Evolutionary conservation across 1,140 invertebrate species (phyloP), one percentile per base, ranked within the genome.

Genomic region (Musca domestica): DNA sequence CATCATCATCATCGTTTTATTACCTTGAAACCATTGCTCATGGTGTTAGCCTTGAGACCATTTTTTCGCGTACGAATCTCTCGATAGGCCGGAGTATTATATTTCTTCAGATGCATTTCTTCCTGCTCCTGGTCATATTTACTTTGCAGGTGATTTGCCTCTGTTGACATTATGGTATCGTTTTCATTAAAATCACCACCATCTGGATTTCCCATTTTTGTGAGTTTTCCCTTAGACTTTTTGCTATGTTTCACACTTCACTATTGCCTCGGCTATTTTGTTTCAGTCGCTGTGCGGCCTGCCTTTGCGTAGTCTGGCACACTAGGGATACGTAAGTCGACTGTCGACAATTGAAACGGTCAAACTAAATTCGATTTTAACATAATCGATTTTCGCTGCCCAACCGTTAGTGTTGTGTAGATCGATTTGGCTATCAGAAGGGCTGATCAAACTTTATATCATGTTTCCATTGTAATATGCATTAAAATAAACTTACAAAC

Each of bases 51-150:
- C 56, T 74, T 75, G 63, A 70, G 56, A 23, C 69, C 69, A 69
- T 73, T 75, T 63, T 74, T 73, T 61, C 73, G 69, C 64, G 77
- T 76, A 58, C 77, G 77, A 27, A 79, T 76, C 68, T 79, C 77
- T 22, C 71, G 76, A 51, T 78, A 78, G 2, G 73, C 72, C 49
- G 75, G 77, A n/a, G 75, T 72, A 56, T 73, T 74, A 49, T 76
- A 79, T 47, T 77, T 79, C 0, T 71, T 66, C 7, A 70, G 49
- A 52, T 71, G 70, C 19, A 69, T 27, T 23, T 72, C 54, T 67
- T 73, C 70, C 19, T 69, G 52, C 19, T 71, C 71, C 49, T 56
- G n/a, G 5, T 65, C 58, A 34, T 51, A 48, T 41, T 56, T 41
- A 27, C 22, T 66, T 47, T 66, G 67, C 41, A 34, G 51, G 14